Conservation (phyloP, 2,888 invertebrate species). For the Polymixis flavicincta region DNA sequence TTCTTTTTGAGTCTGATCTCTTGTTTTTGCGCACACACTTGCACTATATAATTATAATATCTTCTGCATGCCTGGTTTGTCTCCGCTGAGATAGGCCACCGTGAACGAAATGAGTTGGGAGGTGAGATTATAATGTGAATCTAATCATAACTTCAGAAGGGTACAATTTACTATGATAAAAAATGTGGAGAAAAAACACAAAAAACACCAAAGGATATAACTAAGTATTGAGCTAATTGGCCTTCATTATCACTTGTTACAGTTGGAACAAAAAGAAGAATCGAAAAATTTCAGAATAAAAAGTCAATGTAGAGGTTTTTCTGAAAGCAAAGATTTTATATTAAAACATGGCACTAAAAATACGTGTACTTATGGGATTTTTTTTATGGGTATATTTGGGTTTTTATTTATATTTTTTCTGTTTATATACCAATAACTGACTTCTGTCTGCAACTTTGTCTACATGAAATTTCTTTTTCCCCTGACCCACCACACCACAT, state of each 20-base stretch:
- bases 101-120: not conserved
- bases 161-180: not conserved
- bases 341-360: not conserved
- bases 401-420: no score
- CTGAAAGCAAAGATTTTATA: not conserved
- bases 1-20: no score
- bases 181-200: no score
- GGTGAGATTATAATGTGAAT: not conserved
- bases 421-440: no score
- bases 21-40: not conserved
- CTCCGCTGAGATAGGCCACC: no score
- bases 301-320: not conserved
- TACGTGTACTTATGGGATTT: not conserved
- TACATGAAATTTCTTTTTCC: no score
- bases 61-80: not conserved
- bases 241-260: not conserved
- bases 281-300: not conserved
- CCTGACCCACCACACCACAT: no score
- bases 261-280: not conserved
- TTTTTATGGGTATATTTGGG: no score
- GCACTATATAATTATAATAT: not conserved
- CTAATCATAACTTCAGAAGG: not conserved
- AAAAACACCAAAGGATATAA: not conserved
- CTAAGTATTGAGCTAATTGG: constrained; percentile 1
- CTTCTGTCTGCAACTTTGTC: no score